A percentile compares a stretch with the other conserved stretches of the same genome.
Conservation (phyloP, 2,113 vertebrate species). For the Thunnus maccoyii region DNA sequence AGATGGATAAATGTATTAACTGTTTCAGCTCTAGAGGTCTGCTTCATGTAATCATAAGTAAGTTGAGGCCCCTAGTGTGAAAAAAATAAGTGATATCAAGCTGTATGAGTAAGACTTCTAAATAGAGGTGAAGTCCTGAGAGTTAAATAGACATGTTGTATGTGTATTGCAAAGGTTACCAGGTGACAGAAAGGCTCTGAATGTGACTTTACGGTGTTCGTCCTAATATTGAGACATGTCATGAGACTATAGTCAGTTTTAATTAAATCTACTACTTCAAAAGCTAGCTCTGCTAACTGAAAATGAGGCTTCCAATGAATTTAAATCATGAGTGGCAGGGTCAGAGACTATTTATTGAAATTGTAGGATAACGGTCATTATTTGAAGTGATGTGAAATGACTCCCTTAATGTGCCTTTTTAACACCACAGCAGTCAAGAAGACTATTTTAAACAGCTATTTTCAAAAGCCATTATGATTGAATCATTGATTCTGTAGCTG, state of each 20-base stretch:
- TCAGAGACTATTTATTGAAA: neutral
- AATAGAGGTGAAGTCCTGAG: too few species aligned
- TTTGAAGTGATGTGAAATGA: neutral
- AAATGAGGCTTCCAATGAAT: neutral
- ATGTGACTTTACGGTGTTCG: neutral
- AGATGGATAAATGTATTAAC: too few species aligned
- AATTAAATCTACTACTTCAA: neutral
- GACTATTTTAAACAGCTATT: slow-evolving; percentile 26
- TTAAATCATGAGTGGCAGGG: neutral
- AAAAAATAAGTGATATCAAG: too few species aligned
- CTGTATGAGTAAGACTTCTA: too few species aligned
- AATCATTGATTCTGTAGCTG: too few species aligned
- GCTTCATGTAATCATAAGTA: too few species aligned
- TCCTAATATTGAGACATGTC: neutral
- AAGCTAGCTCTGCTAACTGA: neutral
- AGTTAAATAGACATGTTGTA: neutral
- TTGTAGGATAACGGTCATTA: neutral
- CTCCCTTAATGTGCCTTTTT: slow-evolving; percentile 64
- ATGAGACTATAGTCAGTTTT: neutral
- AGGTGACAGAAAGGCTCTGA: neutral
- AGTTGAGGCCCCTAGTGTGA: too few species aligned
- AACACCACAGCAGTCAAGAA: neutral
- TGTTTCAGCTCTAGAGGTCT: too few species aligned
- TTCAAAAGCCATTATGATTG: neutral
- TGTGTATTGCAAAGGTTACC: neutral